Base-by-base conservation (phyloP, 2,113 vertebrate genomes). In the Chroicocephalus ridibundus region DNA sequence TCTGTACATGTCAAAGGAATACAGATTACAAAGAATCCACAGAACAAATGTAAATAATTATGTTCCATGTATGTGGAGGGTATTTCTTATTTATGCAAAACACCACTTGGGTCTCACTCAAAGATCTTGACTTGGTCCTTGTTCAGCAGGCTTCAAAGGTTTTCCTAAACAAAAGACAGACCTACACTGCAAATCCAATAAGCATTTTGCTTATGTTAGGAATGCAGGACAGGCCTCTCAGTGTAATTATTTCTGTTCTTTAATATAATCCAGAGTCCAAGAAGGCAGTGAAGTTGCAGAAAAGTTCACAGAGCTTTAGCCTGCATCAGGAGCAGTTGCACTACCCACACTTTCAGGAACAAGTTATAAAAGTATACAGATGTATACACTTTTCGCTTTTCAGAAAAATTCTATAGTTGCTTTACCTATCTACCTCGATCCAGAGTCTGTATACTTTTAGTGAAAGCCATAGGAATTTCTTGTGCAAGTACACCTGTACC, bases 91-190 rank as follows among this genome's bases (percentile, higher is more conserved):
- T 93, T 81, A 82, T 24, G 47, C 31, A 85, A 55, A 93, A 26
- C 17, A 51, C 19, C 49, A 6, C 29, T 89, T 95, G 69, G 25
- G 46, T 89, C 81, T 83, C 38, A 52, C 78, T 87, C 83, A 69
- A 52, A 89, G 57, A 54, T 65, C 52, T 85, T 89, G 66, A 46
- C 44, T 89, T 89, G 66, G 22, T 93, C 32, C 27, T 70, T 74
- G 58, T 93, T 80, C 62, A 93, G 82, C 32, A 82, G 36, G 36
- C 81, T 93, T 94, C 94, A 94, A 76, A 93, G 93, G 65, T 85
- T 94, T 94, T 69, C 49, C 62, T 87, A 85, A 95, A 97, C 91
- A 94, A 93, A 95, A 95, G 93, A 90, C 94, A 97, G 94, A 89
- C 88, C 93, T 92, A 90, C 34, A 4, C 70, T 77, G 54, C 49